Base-by-base conservation (phyloP, 2,797 vertebrate genomes). In the Neosilurus mollespiculum region DNA sequence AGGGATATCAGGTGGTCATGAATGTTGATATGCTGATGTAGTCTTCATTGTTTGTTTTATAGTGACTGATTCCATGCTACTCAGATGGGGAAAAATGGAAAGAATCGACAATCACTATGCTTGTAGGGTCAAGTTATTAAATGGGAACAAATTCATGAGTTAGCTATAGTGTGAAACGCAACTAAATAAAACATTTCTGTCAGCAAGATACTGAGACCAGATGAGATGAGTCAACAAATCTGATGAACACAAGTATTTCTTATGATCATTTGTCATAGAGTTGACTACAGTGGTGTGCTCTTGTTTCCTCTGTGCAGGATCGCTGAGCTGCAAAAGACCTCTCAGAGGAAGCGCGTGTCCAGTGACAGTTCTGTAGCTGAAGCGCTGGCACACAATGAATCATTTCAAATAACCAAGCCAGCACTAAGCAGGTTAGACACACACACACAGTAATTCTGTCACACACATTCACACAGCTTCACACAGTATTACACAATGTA, bases 311-410 rank as follows among this genome's bases (percentile, higher is more conserved):
- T 81, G 70, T 79, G 37, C 65, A 89, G 90, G 73, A 83, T 89
- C 37, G 71, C 73, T 24, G 86, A 90, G 66, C 80, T 87, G 43
- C 89, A 89, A 72, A 80, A 83, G 59, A 78, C 80, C 53, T 64
- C 86, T 34, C 89, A 85, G 76, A 87, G 88, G 80, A 90, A 89
- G 83, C 90, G 90, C 30, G 86, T 90, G 79, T 88, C 88, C 84
- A 92, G 89, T 75, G 90, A 92, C 87, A 90, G 91, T 80, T 91
- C 90, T 43, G 86, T 89, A 43, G 82, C 89, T 81, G 90, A 90
- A 85, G 88, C 87, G 12, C 84, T 90, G 79, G 85, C 89, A 16
- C 89, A 91, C 86, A 87, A 88, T 65, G 89, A 88, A 62, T 89
- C 89, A 5, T 87, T 87, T 72, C 87, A 78, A 86, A 78, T 82